phyloP scores from a whole-genome alignment of 2,888 invertebrate species.

The Drosophila siamana region DNA sequence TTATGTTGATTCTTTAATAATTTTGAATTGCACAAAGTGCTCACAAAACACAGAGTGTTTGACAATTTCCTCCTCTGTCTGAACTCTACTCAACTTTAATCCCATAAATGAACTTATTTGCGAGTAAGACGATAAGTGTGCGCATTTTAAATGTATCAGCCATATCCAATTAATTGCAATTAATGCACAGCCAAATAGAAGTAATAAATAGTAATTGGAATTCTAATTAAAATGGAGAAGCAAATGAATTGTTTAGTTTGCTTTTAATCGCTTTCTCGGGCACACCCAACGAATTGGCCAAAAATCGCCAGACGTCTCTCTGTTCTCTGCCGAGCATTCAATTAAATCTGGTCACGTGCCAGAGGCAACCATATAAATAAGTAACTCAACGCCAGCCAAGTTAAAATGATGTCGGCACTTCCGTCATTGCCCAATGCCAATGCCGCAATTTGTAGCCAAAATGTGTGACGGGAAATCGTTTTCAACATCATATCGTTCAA shows the following conservation, averaged over 20 bases:
- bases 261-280: slow-evolving; percentile 35
- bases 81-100: not conserved
- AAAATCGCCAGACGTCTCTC: slow-evolving; percentile 1
- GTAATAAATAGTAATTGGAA: not conserved
- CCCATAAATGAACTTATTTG: not conserved
- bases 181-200: slow-evolving; percentile 12
- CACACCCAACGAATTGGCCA: slow-evolving; percentile 30
- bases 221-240: slow-evolving; percentile 27
- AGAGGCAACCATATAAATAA: slow-evolving; percentile 12
- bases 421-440: slow-evolving; percentile 29
- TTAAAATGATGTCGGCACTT: slow-evolving; percentile 37
- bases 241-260: slow-evolving; percentile 38
- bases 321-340: slow-evolving; percentile 5
- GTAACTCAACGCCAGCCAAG: slow-evolving; percentile 5
- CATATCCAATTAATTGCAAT: slow-evolving; percentile 17
- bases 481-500: not conserved
- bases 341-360: slow-evolving; percentile 55
- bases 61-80: not conserved
- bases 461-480: slow-evolving; percentile 23
- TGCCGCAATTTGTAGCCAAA: slow-evolving; percentile 41
- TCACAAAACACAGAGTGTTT: not conserved
- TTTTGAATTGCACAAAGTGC: not conserved
- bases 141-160: not conserved
- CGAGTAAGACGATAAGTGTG: not conserved
- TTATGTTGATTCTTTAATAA: slow-evolving; percentile 21